Evolutionary conservation across 2,797 vertebrate genomes (phyloP).

Genomic region (Rhodeus uyekii): DNA sequence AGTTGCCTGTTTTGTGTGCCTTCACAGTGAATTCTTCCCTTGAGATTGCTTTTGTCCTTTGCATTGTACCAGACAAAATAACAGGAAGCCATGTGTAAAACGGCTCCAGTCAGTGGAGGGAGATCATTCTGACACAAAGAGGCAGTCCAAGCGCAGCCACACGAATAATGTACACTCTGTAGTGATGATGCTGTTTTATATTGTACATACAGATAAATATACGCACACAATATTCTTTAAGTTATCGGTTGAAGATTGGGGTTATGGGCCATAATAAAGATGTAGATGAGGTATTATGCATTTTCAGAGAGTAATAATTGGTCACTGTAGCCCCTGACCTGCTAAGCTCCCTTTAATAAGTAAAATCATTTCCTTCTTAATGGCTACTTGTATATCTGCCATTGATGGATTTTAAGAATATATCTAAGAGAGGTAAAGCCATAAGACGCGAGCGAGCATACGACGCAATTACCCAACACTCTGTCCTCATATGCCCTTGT

Average conservation of each 20-base stretch:
- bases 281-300: slow-evolving; percentile 62
- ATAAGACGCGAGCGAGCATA: slow-evolving; percentile 14
- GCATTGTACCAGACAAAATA: slow-evolving; percentile 31
- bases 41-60: slow-evolving; percentile 50
- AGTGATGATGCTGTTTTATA: slow-evolving; percentile 79
- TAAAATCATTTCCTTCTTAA: slow-evolving; percentile 37
- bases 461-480: neutral
- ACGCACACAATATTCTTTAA: slow-evolving; percentile 78
- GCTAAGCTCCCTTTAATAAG: slow-evolving; percentile 43
- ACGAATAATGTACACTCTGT: slow-evolving; percentile 76
- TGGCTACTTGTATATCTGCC: slow-evolving; percentile 39
- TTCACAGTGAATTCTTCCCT: slow-evolving; percentile 68
- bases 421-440: slow-evolving; percentile 22
- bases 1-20: slow-evolving; percentile 81
- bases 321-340: slow-evolving; percentile 38
- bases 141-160: slow-evolving; percentile 67
- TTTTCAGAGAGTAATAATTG: slow-evolving; percentile 61
- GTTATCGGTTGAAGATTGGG: slow-evolving; percentile 63
- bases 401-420: slow-evolving; percentile 33
- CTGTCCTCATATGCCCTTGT: neutral
- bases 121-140: slow-evolving; percentile 61
- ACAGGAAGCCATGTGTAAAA: slow-evolving; percentile 56
- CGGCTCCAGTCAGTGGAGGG: slow-evolving; percentile 51
- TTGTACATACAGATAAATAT: slow-evolving; percentile 82
- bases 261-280: slow-evolving; percentile 43